Percentiles rank a stretch among this genome's conserved stretches.
These are phyloP conservation scores for Adela reaumurella DNA, from an alignment of 2,888 invertebrate species.

Conservation along the genomic window DNA sequence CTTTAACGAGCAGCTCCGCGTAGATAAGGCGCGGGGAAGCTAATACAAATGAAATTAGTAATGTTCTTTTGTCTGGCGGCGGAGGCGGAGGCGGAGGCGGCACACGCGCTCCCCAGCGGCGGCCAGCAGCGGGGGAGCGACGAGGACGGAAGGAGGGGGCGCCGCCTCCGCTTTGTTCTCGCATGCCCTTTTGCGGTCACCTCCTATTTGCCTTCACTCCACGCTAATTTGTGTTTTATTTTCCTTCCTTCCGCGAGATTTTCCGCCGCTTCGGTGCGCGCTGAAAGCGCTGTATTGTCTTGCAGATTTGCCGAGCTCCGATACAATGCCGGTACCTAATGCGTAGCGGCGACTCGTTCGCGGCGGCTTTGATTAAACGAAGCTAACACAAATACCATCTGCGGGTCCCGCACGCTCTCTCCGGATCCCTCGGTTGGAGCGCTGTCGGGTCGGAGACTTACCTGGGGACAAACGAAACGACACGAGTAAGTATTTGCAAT, in stretches of 20 bases:
- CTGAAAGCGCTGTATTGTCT: background rate
- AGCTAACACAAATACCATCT: background rate
- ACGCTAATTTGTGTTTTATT: background rate
- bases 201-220: background rate
- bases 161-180: background rate
- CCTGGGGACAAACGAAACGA: background rate
- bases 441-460: background rate
- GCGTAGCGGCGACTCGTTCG: background rate
- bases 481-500: too few relatives aligned
- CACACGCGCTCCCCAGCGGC: background rate
- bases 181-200: background rate
- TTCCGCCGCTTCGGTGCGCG: background rate
- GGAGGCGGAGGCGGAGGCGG: too few relatives aligned
- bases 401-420: background rate
- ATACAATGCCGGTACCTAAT: background rate
- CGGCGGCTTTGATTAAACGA: background rate
- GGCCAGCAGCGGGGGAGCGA: background rate
- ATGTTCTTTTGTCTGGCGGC: background rate
- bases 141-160: background rate
- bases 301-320: background rate
- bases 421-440: too few relatives aligned
- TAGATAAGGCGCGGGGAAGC: background rate
- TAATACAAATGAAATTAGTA: background rate
- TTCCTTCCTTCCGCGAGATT: background rate
- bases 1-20: background rate